Evolutionary conservation across 2,797 vertebrate genomes (phyloP).

Genomic region (Gephyroberyx darwinii): DNA sequence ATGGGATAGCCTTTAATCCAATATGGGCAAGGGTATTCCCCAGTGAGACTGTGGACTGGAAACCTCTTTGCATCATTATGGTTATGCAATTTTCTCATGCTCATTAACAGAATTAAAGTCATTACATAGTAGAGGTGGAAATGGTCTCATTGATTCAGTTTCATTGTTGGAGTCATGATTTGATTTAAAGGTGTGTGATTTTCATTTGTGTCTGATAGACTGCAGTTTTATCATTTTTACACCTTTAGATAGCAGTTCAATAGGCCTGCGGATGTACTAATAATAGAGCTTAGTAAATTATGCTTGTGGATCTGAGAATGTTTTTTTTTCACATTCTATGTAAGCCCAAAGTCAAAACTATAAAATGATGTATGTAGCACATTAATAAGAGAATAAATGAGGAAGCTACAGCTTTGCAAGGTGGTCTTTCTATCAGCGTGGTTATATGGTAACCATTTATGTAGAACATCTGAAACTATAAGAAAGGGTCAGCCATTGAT

Average conservation of each 20-base stretch:
- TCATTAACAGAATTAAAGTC: conserved; percentile 37
- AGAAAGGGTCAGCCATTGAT: background rate
- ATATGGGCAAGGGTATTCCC: conserved; percentile 70
- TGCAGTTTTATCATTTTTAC: background rate
- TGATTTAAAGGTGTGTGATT: background rate
- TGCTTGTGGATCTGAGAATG: background rate
- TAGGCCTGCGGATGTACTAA: background rate
- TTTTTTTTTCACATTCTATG: background rate
- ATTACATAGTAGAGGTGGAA: conserved; percentile 17
- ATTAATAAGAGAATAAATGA: background rate
- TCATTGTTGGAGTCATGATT: conserved; percentile 12
- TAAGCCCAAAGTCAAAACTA: background rate
- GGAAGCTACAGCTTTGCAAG: background rate
- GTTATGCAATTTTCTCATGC: conserved; percentile 36
- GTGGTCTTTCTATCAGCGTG: background rate
- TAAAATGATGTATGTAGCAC: background rate
- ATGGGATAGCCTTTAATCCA: conserved; percentile 72
- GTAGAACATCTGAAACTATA: conserved; percentile 4
- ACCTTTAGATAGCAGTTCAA: background rate
- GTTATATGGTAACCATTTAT: background rate
- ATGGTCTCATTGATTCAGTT: conserved; percentile 8
- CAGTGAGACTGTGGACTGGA: conserved; percentile 55
- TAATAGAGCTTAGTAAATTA: background rate
- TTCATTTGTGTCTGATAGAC: background rate
- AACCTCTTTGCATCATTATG: conserved; percentile 58